These are phyloP conservation scores for Hymenopus coronatus DNA, from an alignment of 2,888 invertebrate species.

Conservation along the genomic window DNA sequence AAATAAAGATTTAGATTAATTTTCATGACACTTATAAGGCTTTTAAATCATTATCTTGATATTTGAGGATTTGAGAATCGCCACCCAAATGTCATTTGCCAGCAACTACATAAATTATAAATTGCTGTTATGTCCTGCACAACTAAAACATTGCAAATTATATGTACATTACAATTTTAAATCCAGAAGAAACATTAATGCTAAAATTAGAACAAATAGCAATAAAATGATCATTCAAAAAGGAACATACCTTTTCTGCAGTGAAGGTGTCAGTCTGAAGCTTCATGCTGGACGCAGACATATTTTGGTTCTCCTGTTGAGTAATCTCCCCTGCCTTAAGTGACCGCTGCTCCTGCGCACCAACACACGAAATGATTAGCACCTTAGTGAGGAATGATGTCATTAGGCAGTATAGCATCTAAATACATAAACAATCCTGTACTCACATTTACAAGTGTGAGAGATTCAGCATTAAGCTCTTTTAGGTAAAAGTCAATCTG, in stretches of 20 bases:
- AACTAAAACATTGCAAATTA: no score
- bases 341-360: slow-evolving; percentile 72
- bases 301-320: slow-evolving; percentile 81
- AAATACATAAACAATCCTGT: background rate
- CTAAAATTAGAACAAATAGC: background rate
- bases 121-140: no score
- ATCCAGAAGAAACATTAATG: background rate
- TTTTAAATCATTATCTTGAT: no score
- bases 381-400: background rate
- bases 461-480: background rate
- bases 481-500: background rate
- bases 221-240: background rate
- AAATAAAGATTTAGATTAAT: no score
- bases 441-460: background rate
- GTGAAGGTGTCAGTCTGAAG: slow-evolving; percentile 83
- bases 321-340: slow-evolving; percentile 80
- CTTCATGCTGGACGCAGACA: slow-evolving; percentile 79
- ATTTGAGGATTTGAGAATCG: no score
- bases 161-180: background rate
- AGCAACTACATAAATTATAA: no score
- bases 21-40: no score
- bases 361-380: background rate
- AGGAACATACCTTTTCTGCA: slow-evolving; percentile 63
- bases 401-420: background rate
- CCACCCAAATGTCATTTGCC: no score